Base-by-base conservation (phyloP, 1,140 invertebrate genomes). In the Nomia melanderi region DNA sequence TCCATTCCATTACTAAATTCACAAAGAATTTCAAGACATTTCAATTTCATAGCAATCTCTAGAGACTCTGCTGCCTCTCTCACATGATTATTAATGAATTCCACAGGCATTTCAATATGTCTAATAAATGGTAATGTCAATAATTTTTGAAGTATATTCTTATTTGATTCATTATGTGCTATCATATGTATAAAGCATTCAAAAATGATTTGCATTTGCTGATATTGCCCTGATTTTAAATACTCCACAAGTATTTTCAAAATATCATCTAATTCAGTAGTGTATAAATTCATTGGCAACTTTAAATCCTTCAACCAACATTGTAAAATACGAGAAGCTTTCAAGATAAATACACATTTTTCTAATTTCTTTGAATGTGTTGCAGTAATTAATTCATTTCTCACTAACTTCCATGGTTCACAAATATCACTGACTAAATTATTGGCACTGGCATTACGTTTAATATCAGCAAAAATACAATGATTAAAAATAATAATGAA, bases 401-500 rank as follows among this genome's bases (percentile, higher is more conserved):
- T 87, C 47, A 91, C 67, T 54, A 69, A 47, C 31, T 31, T 53
- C 91, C 91, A 91, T 67, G 88, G 77, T 41, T 87, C 78, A 44
- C 86, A 89, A 0, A 84, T 41, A 77, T 76, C 47, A 56, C 63
- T 54, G 44, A 77, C 23, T 29, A 14, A 23, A 23, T 17, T 44
- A 27, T 59, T 62, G n/a, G 60, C 67, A 29, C 7, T 20, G 41
- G 4, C 1, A 60, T 31, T 29, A 0, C 31, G 67, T 74, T 64
- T 84, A 23, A 91, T 73, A 57, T 91, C 89, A 27, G 79, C 80
- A 44, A 86, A 73, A 74, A 91, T 80, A 66, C 83, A 89, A 29
- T 88, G 78, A n/a, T 88, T 81, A 23, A 90, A 78, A 78, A 92
- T 76, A 12, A 79, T 65, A n/a, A 84, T 70, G 64, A 91, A 88